Percentiles rank a stretch among this genome's conserved stretches.
Evolutionary conservation across 1,140 invertebrate genomes (phyloP).

Genomic region (Rhynchophorus ferrugineus): DNA sequence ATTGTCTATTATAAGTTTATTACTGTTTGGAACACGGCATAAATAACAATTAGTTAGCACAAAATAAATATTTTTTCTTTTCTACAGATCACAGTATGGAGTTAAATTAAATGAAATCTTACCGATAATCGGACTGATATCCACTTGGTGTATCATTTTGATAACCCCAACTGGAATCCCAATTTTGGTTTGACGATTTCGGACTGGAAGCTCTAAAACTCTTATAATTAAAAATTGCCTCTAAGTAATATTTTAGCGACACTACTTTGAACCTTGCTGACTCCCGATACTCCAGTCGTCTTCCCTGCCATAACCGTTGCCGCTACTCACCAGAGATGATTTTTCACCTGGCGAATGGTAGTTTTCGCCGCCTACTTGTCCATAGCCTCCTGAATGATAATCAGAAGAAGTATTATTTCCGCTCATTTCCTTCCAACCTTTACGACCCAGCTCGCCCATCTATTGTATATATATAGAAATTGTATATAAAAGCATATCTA

Average conservation of each 20-base stretch:
- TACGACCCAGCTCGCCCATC: constrained; percentile 62
- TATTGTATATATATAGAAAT: no score
- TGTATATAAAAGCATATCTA: no score
- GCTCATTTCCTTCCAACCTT: constrained; percentile 60
- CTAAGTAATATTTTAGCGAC: constrained; percentile 1
- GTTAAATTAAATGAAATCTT: no score
- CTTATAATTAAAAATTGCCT: no score
- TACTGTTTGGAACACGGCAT: no score
- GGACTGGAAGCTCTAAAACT: constrained; percentile 35
- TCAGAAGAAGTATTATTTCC: constrained; percentile 46
- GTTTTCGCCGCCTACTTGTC: constrained; percentile 42
- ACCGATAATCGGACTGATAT: constrained; percentile 30
- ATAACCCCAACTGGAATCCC: constrained; percentile 33
- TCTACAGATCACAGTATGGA: no score
- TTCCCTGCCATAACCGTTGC: constrained; percentile 38
- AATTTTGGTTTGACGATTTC: constrained; percentile 33
- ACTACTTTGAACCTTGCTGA: constrained; percentile 38
- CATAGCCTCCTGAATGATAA: constrained; percentile 43
- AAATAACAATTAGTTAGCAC: no score
- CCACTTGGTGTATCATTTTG: constrained; percentile 31
- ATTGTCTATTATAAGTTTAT: no score
- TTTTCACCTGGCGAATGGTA: constrained; percentile 45
- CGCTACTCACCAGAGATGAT: constrained; percentile 41
- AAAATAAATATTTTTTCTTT: no score
- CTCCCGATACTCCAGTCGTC: constrained; percentile 39